Percentiles rank a stretch among this genome's conserved stretches.
These are phyloP conservation scores for Chaetoderma sp. DNA, from an alignment of 2,888 invertebrate species.

Conservation along the genomic window DNA sequence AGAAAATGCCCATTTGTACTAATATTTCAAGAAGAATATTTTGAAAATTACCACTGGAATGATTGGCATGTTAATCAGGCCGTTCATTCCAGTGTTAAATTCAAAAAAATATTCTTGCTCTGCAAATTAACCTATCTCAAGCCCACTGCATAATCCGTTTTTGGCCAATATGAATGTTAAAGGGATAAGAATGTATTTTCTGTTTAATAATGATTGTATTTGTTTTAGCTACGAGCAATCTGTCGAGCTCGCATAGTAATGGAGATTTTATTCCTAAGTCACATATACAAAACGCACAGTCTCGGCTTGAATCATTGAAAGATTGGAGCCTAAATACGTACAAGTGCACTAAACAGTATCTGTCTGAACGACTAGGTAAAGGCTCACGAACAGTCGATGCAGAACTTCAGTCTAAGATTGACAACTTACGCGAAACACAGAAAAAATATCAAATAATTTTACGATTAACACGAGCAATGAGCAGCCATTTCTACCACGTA, in stretches of 20 bases:
- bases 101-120: too few relatives aligned
- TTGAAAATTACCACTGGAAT: too few relatives aligned
- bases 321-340: constrained; percentile 99
- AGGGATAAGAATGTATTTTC: neutral
- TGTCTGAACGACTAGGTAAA: constrained; percentile 94
- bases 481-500: constrained; percentile 89
- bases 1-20: too few relatives aligned
- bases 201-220: too few relatives aligned
- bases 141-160: too few relatives aligned
- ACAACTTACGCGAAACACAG: constrained; percentile 92
- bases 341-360: constrained; percentile 96
- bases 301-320: constrained; percentile 84
- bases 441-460: constrained; percentile 85
- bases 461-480: constrained; percentile 85
- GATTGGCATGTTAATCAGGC: too few relatives aligned
- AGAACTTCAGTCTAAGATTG: constrained; percentile 95
- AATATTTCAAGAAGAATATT: too few relatives aligned
- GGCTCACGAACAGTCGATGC: constrained; percentile 71
- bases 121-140: too few relatives aligned
- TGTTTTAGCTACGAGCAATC: constrained; percentile 52
- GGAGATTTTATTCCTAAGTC: constrained; percentile 57
- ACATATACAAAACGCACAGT: constrained; percentile 48
- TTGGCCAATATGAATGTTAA: neutral
- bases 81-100: too few relatives aligned
- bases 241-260: constrained; percentile 50